Base-by-base conservation (phyloP, 2,888 invertebrate genomes). In the Scelioninae gen. 1 region DNA sequence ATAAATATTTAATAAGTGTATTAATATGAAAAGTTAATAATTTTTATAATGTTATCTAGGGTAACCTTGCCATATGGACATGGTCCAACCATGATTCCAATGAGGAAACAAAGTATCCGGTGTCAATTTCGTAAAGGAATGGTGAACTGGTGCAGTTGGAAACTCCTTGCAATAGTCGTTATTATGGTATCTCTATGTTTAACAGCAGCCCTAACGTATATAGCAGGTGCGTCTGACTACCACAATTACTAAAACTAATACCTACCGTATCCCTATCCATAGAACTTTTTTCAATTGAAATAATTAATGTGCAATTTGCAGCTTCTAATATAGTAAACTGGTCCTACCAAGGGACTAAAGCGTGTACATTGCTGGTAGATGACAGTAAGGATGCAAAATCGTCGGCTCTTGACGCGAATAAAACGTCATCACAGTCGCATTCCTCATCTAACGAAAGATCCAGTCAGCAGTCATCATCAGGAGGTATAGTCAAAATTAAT, bases 101-200 rank as follows among this genome's bases (percentile, higher is more conserved):
- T 91, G 91, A 92, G 92, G 86, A 90, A 92, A 86, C 92, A 92
- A 85, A 92, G 94, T 86, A 96, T 96, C 87, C 94, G 97, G 89
- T 96, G 97, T 93, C 97, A 96, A 93, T 97, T 97, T 93, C 95
- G 96, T 92, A 97, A 97, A 94, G 96, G 96, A 88, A 94, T 97
- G 89, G 95, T 34, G 5, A 34, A 96, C 76, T 96, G 96, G 88
- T 98, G 98, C 93, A 96, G 97, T 85, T 98, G 98, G 97, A 96
- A 96, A 93, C 97, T 98, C 93, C 95, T 97, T 87, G 97, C 98
- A 85, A 96, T 98, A 91, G 95, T 96, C 87, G 96, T 97, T 92
- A 96, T 97, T 91, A 95, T 97, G 93, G 94, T 97, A 88, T 95
- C 96, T 88, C 95, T 97, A 88, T 94, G 97, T 89, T 94, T 98